A percentile compares a stretch with the other conserved stretches of the same genome.
Conservation (phyloP, 2,888 invertebrate species). For the Apeira syringaria region DNA sequence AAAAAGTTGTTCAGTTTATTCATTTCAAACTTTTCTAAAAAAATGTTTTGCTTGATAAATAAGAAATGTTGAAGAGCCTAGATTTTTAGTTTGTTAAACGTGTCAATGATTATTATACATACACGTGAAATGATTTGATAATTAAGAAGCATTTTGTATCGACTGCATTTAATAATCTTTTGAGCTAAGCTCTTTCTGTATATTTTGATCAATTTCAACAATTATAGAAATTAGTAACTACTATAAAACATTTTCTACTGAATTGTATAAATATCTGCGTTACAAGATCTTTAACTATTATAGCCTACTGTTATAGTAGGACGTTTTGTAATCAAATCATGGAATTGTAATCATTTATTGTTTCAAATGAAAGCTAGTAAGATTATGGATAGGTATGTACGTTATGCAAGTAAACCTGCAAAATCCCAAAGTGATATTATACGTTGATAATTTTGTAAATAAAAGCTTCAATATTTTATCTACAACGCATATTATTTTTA, state of each 20-base stretch:
- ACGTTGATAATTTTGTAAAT: constrained; percentile 83
- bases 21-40: too few relatives aligned
- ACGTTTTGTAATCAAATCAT: constrained; percentile 29
- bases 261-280: constrained; percentile 19
- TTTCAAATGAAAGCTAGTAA: constrained; percentile 51
- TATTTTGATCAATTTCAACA: constrained; percentile 7
- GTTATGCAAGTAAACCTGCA: constrained; percentile 81
- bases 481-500: constrained; percentile 7
- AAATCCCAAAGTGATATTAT: constrained; percentile 83
- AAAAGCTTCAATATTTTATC: constrained; percentile 82
- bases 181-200: constrained; percentile 16
- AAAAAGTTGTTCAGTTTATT: too few relatives aligned
- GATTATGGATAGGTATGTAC: constrained; percentile 61
- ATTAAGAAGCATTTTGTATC: too few relatives aligned
- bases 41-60: too few relatives aligned
- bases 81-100: too few relatives aligned
- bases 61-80: too few relatives aligned
- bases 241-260: constrained; percentile 19
- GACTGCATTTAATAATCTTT: constrained; percentile 7
- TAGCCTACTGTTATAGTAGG: constrained; percentile 27
- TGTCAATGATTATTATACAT: too few relatives aligned
- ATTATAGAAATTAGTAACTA: constrained; percentile 12
- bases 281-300: constrained; percentile 31
- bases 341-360: constrained; percentile 73
- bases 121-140: neutral